A percentile compares a stretch with the other conserved stretches of the same genome.
These are phyloP conservation scores for Rhineura floridana DNA, from an alignment of 2,113 vertebrate genomes.

Conservation along the genomic window DNA sequence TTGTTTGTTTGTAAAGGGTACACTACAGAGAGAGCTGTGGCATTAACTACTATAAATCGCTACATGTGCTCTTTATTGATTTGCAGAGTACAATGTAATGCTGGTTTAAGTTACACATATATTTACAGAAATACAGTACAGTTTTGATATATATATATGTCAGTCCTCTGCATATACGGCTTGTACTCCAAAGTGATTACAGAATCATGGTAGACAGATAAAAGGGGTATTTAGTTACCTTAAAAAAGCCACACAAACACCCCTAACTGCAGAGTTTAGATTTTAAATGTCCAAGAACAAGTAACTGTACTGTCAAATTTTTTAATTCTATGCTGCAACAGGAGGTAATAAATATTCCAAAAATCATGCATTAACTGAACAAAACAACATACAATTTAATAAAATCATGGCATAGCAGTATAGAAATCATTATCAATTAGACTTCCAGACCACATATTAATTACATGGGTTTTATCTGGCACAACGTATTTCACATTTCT, in stretches of 20 bases:
- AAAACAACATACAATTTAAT: not conserved
- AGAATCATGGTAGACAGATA: not conserved
- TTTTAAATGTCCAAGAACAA: not conserved
- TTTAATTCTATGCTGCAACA: not conserved
- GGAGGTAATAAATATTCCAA: not conserved
- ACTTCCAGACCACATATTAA: not conserved
- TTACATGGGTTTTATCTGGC: not conserved
- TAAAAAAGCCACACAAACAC: not conserved
- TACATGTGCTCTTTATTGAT: slow-evolving; percentile 66
- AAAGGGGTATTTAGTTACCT: slow-evolving; percentile 21
- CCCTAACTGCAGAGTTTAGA: not conserved
- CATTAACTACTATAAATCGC: slow-evolving; percentile 45
- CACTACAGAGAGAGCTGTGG: slow-evolving; percentile 58
- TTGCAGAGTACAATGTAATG: slow-evolving; percentile 62
- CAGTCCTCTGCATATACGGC: slow-evolving; percentile 27
- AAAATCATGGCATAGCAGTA: not conserved
- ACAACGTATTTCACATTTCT: not conserved
- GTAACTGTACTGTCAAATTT: not conserved
- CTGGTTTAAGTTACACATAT: slow-evolving; percentile 66
- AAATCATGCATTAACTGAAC: not conserved
- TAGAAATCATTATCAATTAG: not conserved
- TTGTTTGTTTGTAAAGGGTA: slow-evolving; percentile 38
- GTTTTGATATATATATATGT: slow-evolving; percentile 51
- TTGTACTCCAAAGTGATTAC: slow-evolving; percentile 47
- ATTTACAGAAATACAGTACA: slow-evolving; percentile 53